Conservation (phyloP, 1,140 invertebrate species). For the Chlorops oryzae region DNA sequence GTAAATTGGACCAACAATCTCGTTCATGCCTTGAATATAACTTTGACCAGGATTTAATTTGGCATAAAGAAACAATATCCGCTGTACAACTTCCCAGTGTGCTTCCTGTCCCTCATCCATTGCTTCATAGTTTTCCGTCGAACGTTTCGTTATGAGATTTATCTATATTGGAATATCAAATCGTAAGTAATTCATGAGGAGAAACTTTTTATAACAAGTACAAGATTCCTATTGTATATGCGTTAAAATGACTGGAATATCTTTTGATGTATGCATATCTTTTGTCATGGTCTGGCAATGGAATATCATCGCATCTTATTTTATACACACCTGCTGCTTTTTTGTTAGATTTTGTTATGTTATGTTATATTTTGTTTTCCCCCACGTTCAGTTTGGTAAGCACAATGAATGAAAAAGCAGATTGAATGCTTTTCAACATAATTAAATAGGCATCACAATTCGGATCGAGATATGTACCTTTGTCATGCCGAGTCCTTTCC, state of each 20-base stretch:
- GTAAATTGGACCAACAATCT: slow-evolving; percentile 97
- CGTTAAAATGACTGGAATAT: no score
- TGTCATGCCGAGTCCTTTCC: slow-evolving; percentile 80
- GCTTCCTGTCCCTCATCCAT: slow-evolving; percentile 78
- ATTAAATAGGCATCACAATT: no score
- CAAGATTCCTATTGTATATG: not conserved
- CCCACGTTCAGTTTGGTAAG: no score
- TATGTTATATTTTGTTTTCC: no score
- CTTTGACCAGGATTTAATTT: slow-evolving; percentile 97
- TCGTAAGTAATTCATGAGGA: slow-evolving; percentile 3
- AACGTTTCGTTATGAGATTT: slow-evolving; percentile 63
- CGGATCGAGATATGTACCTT: slow-evolving; percentile 71
- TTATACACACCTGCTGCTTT: no score
- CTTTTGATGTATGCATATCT: no score
- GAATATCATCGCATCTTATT: no score
- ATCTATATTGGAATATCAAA: slow-evolving; percentile 22
- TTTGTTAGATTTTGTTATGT: no score
- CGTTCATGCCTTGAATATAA: slow-evolving; percentile 99
- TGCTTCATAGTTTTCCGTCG: slow-evolving; percentile 71
- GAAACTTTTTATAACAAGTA: not conserved
- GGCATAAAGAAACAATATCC: slow-evolving; percentile 94
- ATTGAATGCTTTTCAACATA: no score
- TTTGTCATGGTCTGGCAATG: no score
- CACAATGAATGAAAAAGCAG: no score
- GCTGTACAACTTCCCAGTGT: slow-evolving; percentile 95